phyloP scores from a whole-genome alignment of 2,888 invertebrate species.

The Agrenia bidenticulata region DNA sequence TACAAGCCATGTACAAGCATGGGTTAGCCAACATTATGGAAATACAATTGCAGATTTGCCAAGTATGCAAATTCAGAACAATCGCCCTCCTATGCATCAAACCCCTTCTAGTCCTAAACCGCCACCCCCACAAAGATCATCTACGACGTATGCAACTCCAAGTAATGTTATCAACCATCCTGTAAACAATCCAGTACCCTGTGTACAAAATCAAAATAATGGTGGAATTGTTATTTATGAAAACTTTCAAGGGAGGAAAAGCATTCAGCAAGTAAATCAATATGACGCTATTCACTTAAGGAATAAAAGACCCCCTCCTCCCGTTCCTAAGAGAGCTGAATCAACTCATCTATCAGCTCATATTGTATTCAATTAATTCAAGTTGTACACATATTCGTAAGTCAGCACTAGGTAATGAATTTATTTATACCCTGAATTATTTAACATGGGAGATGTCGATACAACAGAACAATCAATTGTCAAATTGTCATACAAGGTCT shows the following conservation, averaged over 20 bases:
- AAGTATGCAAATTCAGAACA: background rate
- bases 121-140: constrained; percentile 34
- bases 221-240: constrained; percentile 49
- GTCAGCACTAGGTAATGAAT: background rate
- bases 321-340: constrained; percentile 50
- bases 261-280: constrained; percentile 21
- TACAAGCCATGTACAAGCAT: constrained; percentile 47
- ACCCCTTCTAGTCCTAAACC: constrained; percentile 30
- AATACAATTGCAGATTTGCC: constrained; percentile 25
- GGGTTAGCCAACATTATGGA: constrained; percentile 52
- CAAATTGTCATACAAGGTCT: too few species aligned
- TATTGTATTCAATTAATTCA: constrained; percentile 45
- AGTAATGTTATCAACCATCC: constrained; percentile 13
- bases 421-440: background rate
- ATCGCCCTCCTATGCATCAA: constrained; percentile 2
- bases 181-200: constrained; percentile 21
- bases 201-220: constrained; percentile 25
- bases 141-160: constrained; percentile 7
- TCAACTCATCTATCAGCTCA: constrained; percentile 51
- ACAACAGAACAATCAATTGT: too few species aligned
- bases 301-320: constrained; percentile 51
- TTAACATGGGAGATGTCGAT: too few species aligned
- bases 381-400: background rate
- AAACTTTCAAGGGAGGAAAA: constrained; percentile 50
- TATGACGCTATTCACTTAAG: constrained; percentile 45